Evolutionary conservation across 2,113 vertebrate genomes (phyloP).

Genomic region (Columbina picui): DNA sequence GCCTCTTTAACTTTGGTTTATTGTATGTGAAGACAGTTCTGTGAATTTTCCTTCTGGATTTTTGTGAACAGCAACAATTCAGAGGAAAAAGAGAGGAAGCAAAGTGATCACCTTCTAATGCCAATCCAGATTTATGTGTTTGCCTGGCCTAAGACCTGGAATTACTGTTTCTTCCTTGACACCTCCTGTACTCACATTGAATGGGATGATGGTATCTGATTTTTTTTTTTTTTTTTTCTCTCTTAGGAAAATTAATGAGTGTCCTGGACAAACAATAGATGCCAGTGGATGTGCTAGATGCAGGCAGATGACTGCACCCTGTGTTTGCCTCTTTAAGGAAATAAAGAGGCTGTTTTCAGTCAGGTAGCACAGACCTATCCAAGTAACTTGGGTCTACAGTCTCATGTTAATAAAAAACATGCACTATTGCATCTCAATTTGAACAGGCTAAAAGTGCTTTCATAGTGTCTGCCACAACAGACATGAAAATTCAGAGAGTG

Average conservation of each 20-base stretch:
- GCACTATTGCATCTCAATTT: not conserved
- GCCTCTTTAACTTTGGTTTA: slow-evolving; percentile 17
- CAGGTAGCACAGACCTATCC: not conserved
- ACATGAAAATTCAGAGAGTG: not conserved
- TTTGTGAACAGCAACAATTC: slow-evolving; percentile 1
- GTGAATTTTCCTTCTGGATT: slow-evolving; percentile 2
- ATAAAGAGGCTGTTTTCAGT: not conserved
- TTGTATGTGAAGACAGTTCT: slow-evolving; percentile 14
- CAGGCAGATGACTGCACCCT: not conserved
- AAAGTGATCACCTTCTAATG: not conserved
- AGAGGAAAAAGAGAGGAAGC: not conserved
- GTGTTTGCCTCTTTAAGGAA: not conserved
- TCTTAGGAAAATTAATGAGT: not conserved
- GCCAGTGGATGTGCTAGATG: not conserved
- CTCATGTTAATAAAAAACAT: not conserved
- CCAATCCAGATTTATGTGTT: not conserved
- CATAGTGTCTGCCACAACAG: not conserved
- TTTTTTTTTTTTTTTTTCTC: not conserved
- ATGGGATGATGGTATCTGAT: not conserved
- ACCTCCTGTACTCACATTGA: not conserved
- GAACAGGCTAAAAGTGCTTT: not conserved
- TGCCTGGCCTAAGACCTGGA: not conserved
- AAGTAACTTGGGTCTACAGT: not conserved
- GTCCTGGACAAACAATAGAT: not conserved
- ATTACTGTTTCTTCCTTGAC: not conserved